These are phyloP conservation scores for Pararge aegeria DNA, from an alignment of 1,140 invertebrate species.

Conservation along the genomic window DNA sequence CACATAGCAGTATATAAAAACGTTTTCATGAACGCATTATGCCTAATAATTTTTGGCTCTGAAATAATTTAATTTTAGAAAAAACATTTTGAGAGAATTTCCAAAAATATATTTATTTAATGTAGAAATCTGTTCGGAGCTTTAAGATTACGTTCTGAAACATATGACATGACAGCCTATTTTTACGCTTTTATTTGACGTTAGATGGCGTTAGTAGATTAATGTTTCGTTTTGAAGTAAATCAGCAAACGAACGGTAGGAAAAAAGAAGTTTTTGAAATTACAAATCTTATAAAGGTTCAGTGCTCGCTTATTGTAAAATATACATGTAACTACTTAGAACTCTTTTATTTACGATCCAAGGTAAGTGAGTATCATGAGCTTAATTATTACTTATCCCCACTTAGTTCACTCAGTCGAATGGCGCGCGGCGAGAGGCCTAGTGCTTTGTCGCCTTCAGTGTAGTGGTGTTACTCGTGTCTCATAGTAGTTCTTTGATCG, in stretches of 20 bases:
- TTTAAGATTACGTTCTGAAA: not conserved
- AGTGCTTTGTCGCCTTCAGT: conserved; percentile 43
- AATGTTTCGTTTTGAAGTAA: not conserved
- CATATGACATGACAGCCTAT: too few relatives aligned
- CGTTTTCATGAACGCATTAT: not conserved
- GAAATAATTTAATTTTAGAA: too few relatives aligned
- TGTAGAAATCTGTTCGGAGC: too few relatives aligned
- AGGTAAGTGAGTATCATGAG: conserved; percentile 12
- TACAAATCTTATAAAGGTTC: too few relatives aligned
- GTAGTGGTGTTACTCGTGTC: conserved; percentile 65
- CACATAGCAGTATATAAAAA: not conserved
- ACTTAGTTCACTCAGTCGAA: conserved; percentile 45
- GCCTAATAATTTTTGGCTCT: not conserved
- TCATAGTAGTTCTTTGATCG: conserved; percentile 43
- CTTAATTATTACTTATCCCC: conserved; percentile 57
- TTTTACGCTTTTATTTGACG: too few relatives aligned
- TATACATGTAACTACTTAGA: not conserved
- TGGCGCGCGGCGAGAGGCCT: conserved; percentile 56
- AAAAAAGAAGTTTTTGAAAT: too few relatives aligned
- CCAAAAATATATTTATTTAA: too few relatives aligned
- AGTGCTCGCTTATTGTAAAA: not conserved
- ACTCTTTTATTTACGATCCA: not conserved
- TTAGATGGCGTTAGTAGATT: conserved; percentile 1
- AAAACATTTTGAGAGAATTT: too few relatives aligned
- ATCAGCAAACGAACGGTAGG: too few relatives aligned